These are phyloP conservation scores for Vidua macroura DNA, from an alignment of 2,113 vertebrate genomes.

Conservation along the genomic window DNA sequence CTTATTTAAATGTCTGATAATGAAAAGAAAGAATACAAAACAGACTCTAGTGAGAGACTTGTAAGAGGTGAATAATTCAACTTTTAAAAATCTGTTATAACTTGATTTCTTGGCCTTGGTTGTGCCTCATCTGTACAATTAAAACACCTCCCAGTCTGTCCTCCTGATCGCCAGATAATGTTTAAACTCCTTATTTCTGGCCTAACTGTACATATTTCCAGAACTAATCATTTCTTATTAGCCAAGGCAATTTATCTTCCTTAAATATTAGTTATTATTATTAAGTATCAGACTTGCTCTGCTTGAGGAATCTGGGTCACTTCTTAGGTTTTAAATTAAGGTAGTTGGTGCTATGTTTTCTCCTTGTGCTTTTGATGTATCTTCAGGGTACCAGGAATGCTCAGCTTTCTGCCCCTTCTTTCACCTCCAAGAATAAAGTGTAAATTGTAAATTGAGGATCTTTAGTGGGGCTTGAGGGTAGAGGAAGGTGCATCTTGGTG, in stretches of 20 bases:
- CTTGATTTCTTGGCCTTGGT: slow-evolving; percentile 42
- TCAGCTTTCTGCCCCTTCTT: neutral
- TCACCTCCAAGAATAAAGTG: neutral
- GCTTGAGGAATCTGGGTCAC: neutral
- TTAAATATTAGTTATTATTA: neutral
- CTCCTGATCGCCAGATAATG: slow-evolving; percentile 15
- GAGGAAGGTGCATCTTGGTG: neutral
- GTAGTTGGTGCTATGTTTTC: neutral
- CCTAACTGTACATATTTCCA: neutral
- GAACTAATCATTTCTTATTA: neutral
- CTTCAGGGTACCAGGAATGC: neutral
- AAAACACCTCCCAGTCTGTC: slow-evolving; percentile 45
- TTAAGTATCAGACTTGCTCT: neutral
- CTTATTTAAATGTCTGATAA: neutral
- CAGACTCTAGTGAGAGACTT: neutral
- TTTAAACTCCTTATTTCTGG: slow-evolving; percentile 19
- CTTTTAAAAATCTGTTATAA: slow-evolving; percentile 23
- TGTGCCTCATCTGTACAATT: slow-evolving; percentile 41
- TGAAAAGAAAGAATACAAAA: neutral
- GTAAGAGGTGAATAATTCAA: slow-evolving; percentile 3
- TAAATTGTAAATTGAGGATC: neutral
- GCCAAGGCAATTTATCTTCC: neutral
- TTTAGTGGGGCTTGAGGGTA: neutral
- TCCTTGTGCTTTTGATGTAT: neutral
- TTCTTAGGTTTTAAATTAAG: neutral